Evolutionary conservation across 2,113 vertebrate species (phyloP).

Genomic region (Gasterosteus aculeatus): DNA sequence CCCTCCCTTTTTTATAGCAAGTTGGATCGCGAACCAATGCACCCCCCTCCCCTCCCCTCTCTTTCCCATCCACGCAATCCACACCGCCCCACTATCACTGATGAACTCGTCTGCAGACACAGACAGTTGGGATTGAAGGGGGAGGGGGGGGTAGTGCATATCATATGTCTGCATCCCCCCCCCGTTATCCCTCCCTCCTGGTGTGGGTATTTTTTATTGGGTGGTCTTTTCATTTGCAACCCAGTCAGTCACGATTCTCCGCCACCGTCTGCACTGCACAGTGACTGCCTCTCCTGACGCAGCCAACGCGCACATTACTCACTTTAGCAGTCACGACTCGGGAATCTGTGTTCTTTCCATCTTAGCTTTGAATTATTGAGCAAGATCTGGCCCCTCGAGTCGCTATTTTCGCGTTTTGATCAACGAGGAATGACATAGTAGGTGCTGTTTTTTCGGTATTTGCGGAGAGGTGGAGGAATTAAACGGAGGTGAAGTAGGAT

Average conservation of each 20-base stretch:
- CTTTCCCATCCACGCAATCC: conserved; percentile 9
- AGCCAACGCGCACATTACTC: conserved; percentile 95
- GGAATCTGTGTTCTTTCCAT: conserved; percentile 92
- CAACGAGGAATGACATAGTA: conserved; percentile 29
- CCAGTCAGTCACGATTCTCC: conserved; percentile 98
- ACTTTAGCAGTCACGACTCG: conserved; percentile 98
- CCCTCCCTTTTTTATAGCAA: conserved; percentile 37
- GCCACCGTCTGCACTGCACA: conserved; percentile 96
- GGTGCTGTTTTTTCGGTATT: not conserved
- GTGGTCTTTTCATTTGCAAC: conserved; percentile 87
- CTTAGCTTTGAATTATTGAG: conserved; percentile 91
- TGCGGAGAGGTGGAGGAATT: conserved; percentile 44
- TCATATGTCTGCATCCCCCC: conserved; percentile 29
- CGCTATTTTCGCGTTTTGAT: conserved; percentile 72
- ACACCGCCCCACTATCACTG: conserved; percentile 58
- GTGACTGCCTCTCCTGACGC: conserved; percentile 98
- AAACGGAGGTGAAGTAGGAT: conserved; percentile 41
- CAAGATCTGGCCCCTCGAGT: conserved; percentile 82
- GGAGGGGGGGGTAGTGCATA: conserved; percentile 18
- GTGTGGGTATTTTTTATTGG: conserved; percentile 68
- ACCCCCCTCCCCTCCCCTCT: not conserved
- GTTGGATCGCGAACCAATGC: conserved; percentile 50
- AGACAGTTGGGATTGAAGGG: conserved; percentile 29
- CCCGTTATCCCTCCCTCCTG: conserved; percentile 18
- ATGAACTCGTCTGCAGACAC: conserved; percentile 76